Evolutionary conservation across 2,888 invertebrate species (phyloP).

Genomic region (Watsonalla binaria): DNA sequence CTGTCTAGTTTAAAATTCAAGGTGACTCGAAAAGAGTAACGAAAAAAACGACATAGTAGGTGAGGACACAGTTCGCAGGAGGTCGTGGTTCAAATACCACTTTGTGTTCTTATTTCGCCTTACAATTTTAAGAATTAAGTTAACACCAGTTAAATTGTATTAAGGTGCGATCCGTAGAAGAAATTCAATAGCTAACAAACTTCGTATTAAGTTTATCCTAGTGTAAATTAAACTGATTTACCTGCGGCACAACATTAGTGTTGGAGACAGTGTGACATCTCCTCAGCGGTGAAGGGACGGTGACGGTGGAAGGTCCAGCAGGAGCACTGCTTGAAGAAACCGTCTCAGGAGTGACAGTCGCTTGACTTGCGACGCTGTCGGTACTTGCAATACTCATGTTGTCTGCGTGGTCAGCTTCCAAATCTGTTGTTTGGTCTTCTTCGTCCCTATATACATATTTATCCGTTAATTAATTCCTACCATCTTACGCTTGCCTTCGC

Average conservation of each 20-base stretch:
- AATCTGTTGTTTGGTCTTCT: conserved; percentile 46
- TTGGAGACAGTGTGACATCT: conserved; percentile 64
- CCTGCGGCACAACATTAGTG: conserved; percentile 41
- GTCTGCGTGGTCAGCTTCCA: conserved; percentile 42
- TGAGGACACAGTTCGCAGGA: too few relatives aligned
- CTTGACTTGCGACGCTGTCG: conserved; percentile 51
- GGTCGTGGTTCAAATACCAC: too few relatives aligned
- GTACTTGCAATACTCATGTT: conserved; percentile 48
- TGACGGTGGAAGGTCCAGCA: conserved; percentile 27
- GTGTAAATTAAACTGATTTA: conserved; percentile 9
- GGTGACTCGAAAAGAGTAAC: too few relatives aligned
- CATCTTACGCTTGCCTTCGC: too few relatives aligned
- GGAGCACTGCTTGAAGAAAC: conserved; percentile 64
- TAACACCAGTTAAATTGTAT: too few relatives aligned
- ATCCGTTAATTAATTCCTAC: neutral
- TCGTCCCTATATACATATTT: conserved; percentile 32
- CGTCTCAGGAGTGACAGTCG: conserved; percentile 62
- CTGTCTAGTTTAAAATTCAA: too few relatives aligned
- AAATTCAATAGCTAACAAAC: too few relatives aligned
- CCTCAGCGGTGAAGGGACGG: conserved; percentile 50
- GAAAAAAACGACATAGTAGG: too few relatives aligned
- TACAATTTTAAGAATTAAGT: too few relatives aligned
- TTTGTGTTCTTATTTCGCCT: too few relatives aligned
- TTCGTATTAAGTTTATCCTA: conserved; percentile 1
- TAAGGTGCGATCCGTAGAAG: too few relatives aligned